Evolutionary conservation across 2,888 invertebrate species (phyloP), one percentile per base, ranked within the genome.

Genomic region (Tineola bisselliella): DNA sequence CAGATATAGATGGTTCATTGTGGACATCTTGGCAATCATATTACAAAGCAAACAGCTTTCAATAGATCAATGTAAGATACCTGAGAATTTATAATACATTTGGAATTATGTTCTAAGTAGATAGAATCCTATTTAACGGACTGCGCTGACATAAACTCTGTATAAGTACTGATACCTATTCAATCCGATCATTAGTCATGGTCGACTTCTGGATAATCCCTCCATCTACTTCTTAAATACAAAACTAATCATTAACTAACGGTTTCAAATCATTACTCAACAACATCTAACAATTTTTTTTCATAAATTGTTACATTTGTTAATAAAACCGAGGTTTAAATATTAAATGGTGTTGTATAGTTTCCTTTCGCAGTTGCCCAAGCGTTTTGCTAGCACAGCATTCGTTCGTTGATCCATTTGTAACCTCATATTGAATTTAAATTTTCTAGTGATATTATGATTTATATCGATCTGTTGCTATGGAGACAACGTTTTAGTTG

Each of bases 151-250:
- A 54, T 25, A 54, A 54, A 54, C 18, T 54, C 17, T 18, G 25
- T 25, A 54, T 54, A 25, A 48, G 15, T 48, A 48, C 48, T 48
- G 48, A 54, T 19, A 54, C 54, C 25, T 25, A 54, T 54, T 54
- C 54, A 54, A 54, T 54, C 54, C 54, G 18, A 54, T 54, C 54
- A 54, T 54, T 54, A 54, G 54, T 54, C 54, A 19, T 54, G 54
- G 19, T 25, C 11, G 54, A 25, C 19, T 25, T 54, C 54, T 54
- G 54, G 54, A 54, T 54, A 19, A 54, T 54, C 54, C 48, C 13
- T 25, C 12, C 10, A 25, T 10, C 25, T 25, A 54, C 54, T 25
- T 10, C 25, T 18, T 19, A 54, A 48, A 15, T 5, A 54, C 12
- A 54, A 54, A 25, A 12, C 25, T 25, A 25, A 18, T 8, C 11